Conservation (phyloP, 2,888 invertebrate genomes). For the Phyllotreta striolata region DNA sequence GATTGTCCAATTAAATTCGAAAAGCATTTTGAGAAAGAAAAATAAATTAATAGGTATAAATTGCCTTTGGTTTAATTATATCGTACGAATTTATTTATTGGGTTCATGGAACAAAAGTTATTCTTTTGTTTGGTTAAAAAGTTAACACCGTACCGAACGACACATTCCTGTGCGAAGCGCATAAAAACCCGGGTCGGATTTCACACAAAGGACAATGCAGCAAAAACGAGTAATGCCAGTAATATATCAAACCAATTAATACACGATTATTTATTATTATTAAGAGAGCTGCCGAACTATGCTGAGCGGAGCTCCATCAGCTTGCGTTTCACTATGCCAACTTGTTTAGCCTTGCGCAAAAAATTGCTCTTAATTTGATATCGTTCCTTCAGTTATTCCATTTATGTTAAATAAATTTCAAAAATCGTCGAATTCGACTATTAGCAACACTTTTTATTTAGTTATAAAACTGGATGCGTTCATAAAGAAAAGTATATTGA, state of each 20-base stretch:
- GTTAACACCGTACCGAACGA: slow-evolving; percentile 52
- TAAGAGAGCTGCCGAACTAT: slow-evolving; percentile 59
- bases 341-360: slow-evolving; percentile 23
- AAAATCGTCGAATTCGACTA: not conserved
- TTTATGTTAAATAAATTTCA: slow-evolving; percentile 17
- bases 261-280: slow-evolving; percentile 61
- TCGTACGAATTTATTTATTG: slow-evolving; percentile 26
- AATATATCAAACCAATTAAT: slow-evolving; percentile 62
- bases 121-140: slow-evolving; percentile 51
- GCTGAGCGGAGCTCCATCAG: slow-evolving; percentile 33
- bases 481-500: no score
- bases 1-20: slow-evolving; percentile 20
- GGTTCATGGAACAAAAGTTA: slow-evolving; percentile 31
- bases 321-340: slow-evolving; percentile 23
- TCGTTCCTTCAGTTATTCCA: slow-evolving; percentile 12
- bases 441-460: no score
- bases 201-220: slow-evolving; percentile 58
- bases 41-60: slow-evolving; percentile 21
- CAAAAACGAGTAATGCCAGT: slow-evolving; percentile 58
- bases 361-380: slow-evolving; percentile 15
- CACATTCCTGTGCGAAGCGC: slow-evolving; percentile 55
- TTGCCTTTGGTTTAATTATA: slow-evolving; percentile 28
- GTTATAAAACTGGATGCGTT: no score
- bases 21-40: slow-evolving; percentile 13
- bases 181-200: slow-evolving; percentile 57